Evolutionary conservation across 2,888 invertebrate genomes (phyloP).

Genomic region (Pomacea canaliculata): DNA sequence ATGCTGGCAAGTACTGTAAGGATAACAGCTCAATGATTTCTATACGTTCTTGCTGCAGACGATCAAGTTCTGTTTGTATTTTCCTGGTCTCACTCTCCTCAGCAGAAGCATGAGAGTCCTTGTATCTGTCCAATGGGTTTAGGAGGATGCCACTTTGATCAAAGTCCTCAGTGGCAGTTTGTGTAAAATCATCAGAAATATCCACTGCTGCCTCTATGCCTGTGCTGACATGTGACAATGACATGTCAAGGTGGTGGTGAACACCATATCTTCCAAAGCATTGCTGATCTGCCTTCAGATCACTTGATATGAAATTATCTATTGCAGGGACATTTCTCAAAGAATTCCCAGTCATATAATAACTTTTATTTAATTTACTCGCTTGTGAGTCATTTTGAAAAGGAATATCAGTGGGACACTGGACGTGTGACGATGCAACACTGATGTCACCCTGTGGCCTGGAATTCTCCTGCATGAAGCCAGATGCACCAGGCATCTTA

Average conservation of each 20-base stretch:
- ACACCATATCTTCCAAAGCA: background rate
- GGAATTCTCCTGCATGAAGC: no score
- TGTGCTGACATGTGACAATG: slow-evolving; percentile 28
- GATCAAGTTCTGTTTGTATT: slow-evolving; percentile 59
- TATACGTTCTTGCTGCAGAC: slow-evolving; percentile 61
- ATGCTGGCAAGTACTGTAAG: slow-evolving; percentile 65
- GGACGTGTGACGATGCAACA: background rate
- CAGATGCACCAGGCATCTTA: no score
- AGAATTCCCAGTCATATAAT: background rate
- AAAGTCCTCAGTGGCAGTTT: slow-evolving; percentile 44
- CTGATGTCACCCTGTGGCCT: no score
- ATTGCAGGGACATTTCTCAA: background rate
- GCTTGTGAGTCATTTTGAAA: background rate
- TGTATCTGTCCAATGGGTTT: slow-evolving; percentile 12
- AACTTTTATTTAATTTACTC: background rate
- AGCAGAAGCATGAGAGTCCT: slow-evolving; percentile 4
- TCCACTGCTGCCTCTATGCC: slow-evolving; percentile 43
- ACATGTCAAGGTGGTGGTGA: background rate
- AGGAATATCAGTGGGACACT: background rate
- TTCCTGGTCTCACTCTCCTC: slow-evolving; percentile 17
- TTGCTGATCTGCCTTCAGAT: background rate
- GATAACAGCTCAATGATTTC: slow-evolving; percentile 65
- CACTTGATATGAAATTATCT: background rate
- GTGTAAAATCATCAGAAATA: slow-evolving; percentile 52
- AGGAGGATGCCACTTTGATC: slow-evolving; percentile 21